Evolutionary conservation across 2,113 vertebrate species (phyloP).

Genomic region (Athene cunicularia): DNA sequence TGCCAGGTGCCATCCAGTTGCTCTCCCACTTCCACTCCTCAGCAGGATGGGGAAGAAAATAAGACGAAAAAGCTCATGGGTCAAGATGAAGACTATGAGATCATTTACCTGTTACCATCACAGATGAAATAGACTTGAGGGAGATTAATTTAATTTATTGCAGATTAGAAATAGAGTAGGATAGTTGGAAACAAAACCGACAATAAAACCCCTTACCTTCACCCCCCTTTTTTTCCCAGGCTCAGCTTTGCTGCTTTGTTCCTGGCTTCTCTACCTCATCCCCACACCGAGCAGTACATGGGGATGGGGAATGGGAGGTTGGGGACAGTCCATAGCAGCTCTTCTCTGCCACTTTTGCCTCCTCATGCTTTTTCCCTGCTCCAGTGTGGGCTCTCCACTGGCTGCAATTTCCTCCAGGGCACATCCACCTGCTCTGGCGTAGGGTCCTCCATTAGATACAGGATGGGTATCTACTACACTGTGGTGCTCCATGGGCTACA

Average conservation of each 20-base stretch:
- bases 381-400: accelerated
- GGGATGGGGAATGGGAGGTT: not conserved
- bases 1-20: not conserved
- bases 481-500: not conserved
- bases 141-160: not conserved
- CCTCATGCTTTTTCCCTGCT: not conserved
- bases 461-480: not conserved
- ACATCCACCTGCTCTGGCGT: not conserved
- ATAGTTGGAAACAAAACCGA: not conserved
- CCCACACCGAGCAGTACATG: not conserved
- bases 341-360: not conserved
- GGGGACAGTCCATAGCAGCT: not conserved
- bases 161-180: not conserved
- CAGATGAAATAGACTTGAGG: not conserved
- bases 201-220: not conserved
- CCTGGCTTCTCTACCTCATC: not conserved
- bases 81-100: not conserved
- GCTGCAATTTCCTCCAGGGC: not conserved
- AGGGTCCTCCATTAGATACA: accelerated
- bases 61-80: not conserved
- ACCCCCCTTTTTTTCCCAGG: not conserved
- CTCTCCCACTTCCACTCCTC: not conserved
- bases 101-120: not conserved
- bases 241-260: not conserved
- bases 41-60: not conserved